Base-by-base conservation (phyloP, 2,888 invertebrate genomes). In the Rambutsinella grinnellia region DNA sequence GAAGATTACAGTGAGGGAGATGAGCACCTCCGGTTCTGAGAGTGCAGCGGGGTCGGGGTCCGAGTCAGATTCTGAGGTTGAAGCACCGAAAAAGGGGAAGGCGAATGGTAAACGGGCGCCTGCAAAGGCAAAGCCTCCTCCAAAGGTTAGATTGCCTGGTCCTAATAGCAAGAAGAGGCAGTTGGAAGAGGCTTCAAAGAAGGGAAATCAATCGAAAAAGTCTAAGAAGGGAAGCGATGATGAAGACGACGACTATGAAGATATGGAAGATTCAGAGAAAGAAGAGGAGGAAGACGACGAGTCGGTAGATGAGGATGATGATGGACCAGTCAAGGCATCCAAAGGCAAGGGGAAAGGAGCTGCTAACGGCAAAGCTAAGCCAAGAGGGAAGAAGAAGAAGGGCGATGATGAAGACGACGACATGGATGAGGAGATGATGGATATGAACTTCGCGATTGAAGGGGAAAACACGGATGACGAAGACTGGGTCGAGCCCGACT, bases 261-360 rank as follows among this genome's bases (percentile, higher is more conserved):
- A 54, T 17, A 49, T 5, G 6, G 49, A 49, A 8, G 36, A 13
- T 13, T 36, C 36, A 8, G 36, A 13, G 21, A 53, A 17, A 0
- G 63, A 53, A 24, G 69, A 71, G 13, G 63, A 63, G 3, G 57
- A 51, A n/a, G 71, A 62, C 3, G 62, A 71, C 3, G 63, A 63
- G 2, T 13, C 19, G 2, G 44, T 19, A 21, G 24, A 54, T 19
- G 27, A 60, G n/a, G 36, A 24, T 1, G 54, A 62, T 2, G 54
- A 58, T n/a, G 53, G 19, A 10, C 51, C 28, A n/a, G 58, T 28
- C 8, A 54, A 56, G 10, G 56, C 44, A 6, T 2, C 19, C 8
- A 36, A 44, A 47, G 15, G 21, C 27, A 27, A 13, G 5, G 21
- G 46, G 23, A 3, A 44, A 21, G 44, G 26, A 8, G 13, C 3